phyloP scores from a whole-genome alignment of 2,888 invertebrate genomes.

The Psylliodes chrysocephalus region DNA sequence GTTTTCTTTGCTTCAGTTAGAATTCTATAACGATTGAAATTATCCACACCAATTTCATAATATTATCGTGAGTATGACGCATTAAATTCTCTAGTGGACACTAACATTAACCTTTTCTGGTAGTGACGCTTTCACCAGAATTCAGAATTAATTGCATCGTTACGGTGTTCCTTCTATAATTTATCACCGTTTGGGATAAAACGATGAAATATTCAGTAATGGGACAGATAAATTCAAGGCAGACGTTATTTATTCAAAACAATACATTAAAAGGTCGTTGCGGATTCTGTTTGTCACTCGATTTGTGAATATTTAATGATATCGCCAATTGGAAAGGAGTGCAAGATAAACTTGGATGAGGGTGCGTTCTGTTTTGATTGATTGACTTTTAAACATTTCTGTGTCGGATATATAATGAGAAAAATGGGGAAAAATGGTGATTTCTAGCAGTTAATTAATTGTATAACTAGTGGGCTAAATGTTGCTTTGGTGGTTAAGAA shows the following conservation, averaged over 20 bases:
- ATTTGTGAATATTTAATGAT: constrained; percentile 23
- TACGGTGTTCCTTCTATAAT: constrained; percentile 25
- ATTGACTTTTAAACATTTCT: neutral
- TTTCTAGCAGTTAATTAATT: too few species aligned
- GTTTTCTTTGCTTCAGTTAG: too few species aligned
- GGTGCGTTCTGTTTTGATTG: neutral
- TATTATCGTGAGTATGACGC: too few species aligned
- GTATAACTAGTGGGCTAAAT: too few species aligned
- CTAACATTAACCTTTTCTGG: constrained; percentile 28
- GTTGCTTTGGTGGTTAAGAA: too few species aligned
- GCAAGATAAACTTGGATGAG: neutral
- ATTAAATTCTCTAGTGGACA: neutral
- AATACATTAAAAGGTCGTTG: constrained; percentile 22
- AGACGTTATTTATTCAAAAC: constrained; percentile 34
- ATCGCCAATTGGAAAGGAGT: neutral
- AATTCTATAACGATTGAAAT: too few species aligned
- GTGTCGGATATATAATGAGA: neutral
- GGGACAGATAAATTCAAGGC: constrained; percentile 26
- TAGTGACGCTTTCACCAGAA: constrained; percentile 42
- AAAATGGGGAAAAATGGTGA: too few species aligned
- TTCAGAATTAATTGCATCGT: constrained; percentile 48
- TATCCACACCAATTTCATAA: too few species aligned
- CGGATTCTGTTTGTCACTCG: constrained; percentile 24
- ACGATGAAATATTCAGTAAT: constrained; percentile 26
- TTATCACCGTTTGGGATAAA: constrained; percentile 29